Evolutionary conservation across 2,888 invertebrate genomes (phyloP), one percentile per base, ranked within the genome.

Genomic region (Salpingus planirostris): DNA sequence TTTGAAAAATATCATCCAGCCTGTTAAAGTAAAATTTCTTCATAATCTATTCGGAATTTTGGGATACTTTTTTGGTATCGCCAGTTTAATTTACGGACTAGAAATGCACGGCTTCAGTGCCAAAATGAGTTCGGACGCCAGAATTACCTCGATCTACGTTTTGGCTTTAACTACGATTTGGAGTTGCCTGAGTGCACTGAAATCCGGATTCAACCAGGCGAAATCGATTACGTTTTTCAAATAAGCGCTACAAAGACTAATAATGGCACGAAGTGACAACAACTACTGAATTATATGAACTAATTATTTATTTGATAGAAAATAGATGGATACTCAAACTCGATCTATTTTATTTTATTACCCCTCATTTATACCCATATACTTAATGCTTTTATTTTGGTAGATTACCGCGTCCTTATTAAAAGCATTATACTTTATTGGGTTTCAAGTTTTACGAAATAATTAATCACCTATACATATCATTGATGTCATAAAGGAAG

Each of bases 41-140:
- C 54, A 54, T 26, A 50, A 48, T 30, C 24, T 49, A 6, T 22
- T 52, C 7, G 54, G 52, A 8, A 29, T 47, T 3, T 27, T 40
- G 2, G 46, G 42, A 6, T 54, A 46, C 30, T 29, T 31, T 15
- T 33, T 47, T 12, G 54, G 54, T 14, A 34, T 52, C 8, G 44
- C 40, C 1, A 43, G 47, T 23, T 31, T 52, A 3, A 29, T 24
- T 13, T 31, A 40, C 4, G 45, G 44, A 11, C 13, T 50, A 5
- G n/a, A 39, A 13, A 18, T 8, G 6, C 4, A 11, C 14, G 8
- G 34, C 43, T 27, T 23, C 14, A 14, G 11, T 29, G 21, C 30
- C 13, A 12, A 26, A 41, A 3, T 25, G 46, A 6, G 34, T 32
- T 6, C 28, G 46, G 4, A 29, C 46, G 4, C 37, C 7, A 15